Percentiles rank a stretch among this genome's conserved stretches.
Conservation (phyloP, 2,113 vertebrate species). For the Proteles cristata region DNA sequence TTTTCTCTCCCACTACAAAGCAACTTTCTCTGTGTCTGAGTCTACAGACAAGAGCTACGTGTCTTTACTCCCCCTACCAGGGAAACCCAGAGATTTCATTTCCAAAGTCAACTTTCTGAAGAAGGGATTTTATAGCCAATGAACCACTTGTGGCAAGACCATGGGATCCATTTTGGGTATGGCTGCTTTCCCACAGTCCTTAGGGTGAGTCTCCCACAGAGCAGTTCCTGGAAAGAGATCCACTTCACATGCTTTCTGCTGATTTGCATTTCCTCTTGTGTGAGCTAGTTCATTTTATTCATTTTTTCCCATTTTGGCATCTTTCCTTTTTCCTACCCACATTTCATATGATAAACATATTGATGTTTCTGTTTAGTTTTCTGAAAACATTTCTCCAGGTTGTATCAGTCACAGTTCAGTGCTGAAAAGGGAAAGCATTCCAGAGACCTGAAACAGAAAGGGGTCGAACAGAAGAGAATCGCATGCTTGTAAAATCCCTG, state of each 20-base stretch:
- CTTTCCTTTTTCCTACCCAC: not conserved
- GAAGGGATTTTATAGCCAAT: not conserved
- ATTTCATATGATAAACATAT: not conserved
- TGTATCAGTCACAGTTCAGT: not conserved
- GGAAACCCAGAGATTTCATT: not conserved
- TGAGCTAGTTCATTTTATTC: not conserved
- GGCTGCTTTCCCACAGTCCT: not conserved
- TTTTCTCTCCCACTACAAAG: not conserved
- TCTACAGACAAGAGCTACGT: not conserved
- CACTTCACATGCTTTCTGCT: not conserved
- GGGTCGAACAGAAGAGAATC: not conserved
- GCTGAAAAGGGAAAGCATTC: not conserved
- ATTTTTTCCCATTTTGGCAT: not conserved
- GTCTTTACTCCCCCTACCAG: not conserved
- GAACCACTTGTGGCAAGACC: not conserved
- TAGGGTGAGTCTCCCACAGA: not conserved
- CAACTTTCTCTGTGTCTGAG: slow-evolving; percentile 1
- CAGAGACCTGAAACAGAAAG: not conserved
- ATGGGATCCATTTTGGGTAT: not conserved
- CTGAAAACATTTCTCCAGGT: not conserved
- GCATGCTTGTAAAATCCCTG: not conserved
- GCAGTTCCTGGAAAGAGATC: not conserved
- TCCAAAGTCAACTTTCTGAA: not conserved
- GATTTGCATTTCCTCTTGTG: not conserved
- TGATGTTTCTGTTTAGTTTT: not conserved